Conservation (phyloP, 2,797 vertebrate genomes). For the Pseudochaenichthys georgianus region DNA sequence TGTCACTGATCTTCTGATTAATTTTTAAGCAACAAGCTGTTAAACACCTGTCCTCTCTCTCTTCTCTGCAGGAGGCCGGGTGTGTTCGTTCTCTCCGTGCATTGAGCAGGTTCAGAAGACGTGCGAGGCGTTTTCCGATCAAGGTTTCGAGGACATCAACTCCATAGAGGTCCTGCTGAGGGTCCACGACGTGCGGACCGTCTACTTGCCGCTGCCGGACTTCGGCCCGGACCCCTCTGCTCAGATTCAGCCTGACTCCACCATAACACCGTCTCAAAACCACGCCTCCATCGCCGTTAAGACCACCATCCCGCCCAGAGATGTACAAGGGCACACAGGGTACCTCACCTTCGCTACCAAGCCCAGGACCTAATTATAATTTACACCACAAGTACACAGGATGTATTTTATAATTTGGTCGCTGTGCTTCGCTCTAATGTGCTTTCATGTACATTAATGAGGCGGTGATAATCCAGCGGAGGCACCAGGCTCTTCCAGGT, state of each 20-base stretch:
- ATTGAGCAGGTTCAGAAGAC: conserved; percentile 98
- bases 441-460: conserved; percentile 16
- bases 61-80: conserved; percentile 88
- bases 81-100: conserved; percentile 97
- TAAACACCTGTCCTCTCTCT: not conserved
- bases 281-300: conserved; percentile 82
- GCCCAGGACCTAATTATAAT: conserved; percentile 82
- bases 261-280: conserved; percentile 42
- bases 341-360: conserved; percentile 98
- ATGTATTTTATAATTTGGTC: conserved; percentile 17
- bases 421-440: not conserved
- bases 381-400: not conserved
- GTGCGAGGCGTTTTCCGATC: conserved; percentile 86
- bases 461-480: conserved; percentile 42
- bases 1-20: not conserved
- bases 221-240: conserved; percentile 82
- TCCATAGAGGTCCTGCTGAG: conserved; percentile 93
- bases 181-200: conserved; percentile 89
- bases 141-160: conserved; percentile 91
- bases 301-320: conserved; percentile 89
- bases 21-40: not conserved
- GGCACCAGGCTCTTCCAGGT: conserved; percentile 41
- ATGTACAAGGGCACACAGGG: conserved; percentile 95
- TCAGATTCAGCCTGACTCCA: not conserved
- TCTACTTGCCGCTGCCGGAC: conserved; percentile 90